Percentiles rank a stretch among this genome's conserved stretches.
Evolutionary conservation across 2,797 vertebrate species (phyloP).

Genomic region (Brotula barbata): DNA sequence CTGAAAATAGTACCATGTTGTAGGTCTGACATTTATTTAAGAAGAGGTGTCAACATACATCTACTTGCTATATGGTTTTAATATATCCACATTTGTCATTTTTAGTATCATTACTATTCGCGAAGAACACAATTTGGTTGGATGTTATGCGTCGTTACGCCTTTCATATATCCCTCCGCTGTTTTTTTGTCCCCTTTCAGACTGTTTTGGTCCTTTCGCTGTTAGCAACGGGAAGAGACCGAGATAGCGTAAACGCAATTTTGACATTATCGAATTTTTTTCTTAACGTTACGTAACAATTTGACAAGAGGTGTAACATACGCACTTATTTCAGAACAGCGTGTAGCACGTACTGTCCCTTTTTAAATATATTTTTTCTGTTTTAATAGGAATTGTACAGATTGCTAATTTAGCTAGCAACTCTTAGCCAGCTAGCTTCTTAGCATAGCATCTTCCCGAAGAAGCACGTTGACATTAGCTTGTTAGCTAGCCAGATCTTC

Average conservation of each 20-base stretch:
- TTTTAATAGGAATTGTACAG: constrained; percentile 75
- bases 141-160: constrained; percentile 56
- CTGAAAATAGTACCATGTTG: constrained; percentile 88
- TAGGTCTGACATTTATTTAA: constrained; percentile 19
- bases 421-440: constrained; percentile 59
- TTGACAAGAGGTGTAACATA: constrained; percentile 64
- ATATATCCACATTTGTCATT: neutral
- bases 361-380: constrained; percentile 62
- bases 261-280: constrained; percentile 65
- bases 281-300: constrained; percentile 56
- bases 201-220: constrained; percentile 92
- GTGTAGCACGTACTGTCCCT: constrained; percentile 64
- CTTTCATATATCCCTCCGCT: constrained; percentile 84
- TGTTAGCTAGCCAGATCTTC: constrained; percentile 50
- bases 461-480: constrained; percentile 69
- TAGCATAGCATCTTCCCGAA: constrained; percentile 66
- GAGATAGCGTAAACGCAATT: constrained; percentile 74
- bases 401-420: constrained; percentile 71
- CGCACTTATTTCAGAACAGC: constrained; percentile 54
- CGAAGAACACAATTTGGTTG: constrained; percentile 10
- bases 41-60: neutral
- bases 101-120: neutral
- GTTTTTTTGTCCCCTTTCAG: constrained; percentile 86
- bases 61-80: neutral
- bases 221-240: constrained; percentile 84